phyloP scores from a whole-genome alignment of 2,113 vertebrate genomes.

The Albula goreensis region DNA sequence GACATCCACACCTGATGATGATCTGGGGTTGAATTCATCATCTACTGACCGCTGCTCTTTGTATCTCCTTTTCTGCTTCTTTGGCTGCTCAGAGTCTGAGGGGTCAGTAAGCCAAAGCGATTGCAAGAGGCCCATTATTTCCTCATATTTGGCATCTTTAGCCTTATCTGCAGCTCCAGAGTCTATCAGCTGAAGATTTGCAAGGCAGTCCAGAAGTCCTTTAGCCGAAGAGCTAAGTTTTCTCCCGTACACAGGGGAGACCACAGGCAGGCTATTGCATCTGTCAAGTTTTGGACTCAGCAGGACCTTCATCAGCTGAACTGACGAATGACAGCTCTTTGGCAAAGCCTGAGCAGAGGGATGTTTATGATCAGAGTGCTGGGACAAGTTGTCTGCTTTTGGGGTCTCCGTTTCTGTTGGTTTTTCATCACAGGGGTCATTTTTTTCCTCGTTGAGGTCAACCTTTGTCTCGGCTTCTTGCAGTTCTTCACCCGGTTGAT shows the following conservation, averaged over 20 bases:
- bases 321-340: constrained; percentile 68
- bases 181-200: constrained; percentile 80
- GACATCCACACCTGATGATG: constrained; percentile 88
- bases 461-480: constrained; percentile 21
- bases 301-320: constrained; percentile 86
- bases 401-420: neutral
- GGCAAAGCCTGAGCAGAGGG: constrained; percentile 51
- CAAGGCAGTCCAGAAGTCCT: constrained; percentile 81
- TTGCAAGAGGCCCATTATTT: constrained; percentile 80
- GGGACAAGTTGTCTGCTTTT: neutral
- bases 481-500: constrained; percentile 16
- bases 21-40: constrained; percentile 59
- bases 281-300: constrained; percentile 78
- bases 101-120: constrained; percentile 78
- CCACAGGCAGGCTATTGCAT: constrained; percentile 86
- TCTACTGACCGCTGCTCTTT: constrained; percentile 34
- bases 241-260: constrained; percentile 76
- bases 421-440: neutral
- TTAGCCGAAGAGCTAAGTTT: constrained; percentile 81
- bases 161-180: constrained; percentile 59
- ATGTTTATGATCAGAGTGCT: neutral
- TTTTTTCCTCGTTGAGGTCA: neutral
- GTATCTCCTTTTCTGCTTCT: constrained; percentile 26
- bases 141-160: constrained; percentile 69
- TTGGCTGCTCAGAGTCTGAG: constrained; percentile 40